A percentile compares a stretch with the other conserved stretches of the same genome.
Conservation (phyloP, 2,113 vertebrate species). For the Uropsilus gracilis region DNA sequence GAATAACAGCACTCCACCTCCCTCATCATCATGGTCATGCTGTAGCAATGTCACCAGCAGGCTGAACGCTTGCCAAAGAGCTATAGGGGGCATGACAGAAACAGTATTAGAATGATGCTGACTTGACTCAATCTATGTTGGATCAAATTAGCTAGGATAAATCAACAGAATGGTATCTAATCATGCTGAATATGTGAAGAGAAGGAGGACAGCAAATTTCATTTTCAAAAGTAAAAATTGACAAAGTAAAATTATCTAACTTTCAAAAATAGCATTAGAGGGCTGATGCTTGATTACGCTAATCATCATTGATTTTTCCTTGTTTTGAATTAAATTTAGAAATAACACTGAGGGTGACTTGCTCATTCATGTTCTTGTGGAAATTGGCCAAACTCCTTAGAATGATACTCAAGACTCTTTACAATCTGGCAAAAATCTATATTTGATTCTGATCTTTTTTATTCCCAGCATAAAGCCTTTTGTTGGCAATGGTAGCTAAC, state of each 20-base stretch:
- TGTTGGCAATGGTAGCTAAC: neutral
- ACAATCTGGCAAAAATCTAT: neutral
- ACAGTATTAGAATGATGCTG: neutral
- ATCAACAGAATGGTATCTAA: slow-evolving; percentile 44
- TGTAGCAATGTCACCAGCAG: neutral
- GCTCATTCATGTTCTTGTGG: slow-evolving; percentile 19
- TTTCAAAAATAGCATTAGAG: slow-evolving; percentile 67
- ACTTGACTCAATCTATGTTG: neutral
- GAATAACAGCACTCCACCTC: neutral
- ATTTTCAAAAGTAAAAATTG: slow-evolving; percentile 68
- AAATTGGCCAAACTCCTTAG: slow-evolving; percentile 17
- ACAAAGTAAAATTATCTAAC: slow-evolving; percentile 60
- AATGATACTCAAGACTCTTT: slow-evolving; percentile 26
- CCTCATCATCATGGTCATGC: neutral
- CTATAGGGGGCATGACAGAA: neutral
- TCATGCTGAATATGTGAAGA: slow-evolving; percentile 42
- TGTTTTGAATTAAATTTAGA: slow-evolving; percentile 69
- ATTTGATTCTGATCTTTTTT: slow-evolving; percentile 2
- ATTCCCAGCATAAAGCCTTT: neutral
- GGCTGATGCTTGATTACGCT: slow-evolving; percentile 64
- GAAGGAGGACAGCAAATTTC: slow-evolving; percentile 35
- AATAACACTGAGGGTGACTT: slow-evolving; percentile 60
- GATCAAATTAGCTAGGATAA: slow-evolving; percentile 39
- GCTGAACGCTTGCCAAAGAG: neutral
- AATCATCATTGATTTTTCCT: slow-evolving; percentile 72